These are phyloP conservation scores for Oreonectes daqikongensis DNA, from an alignment of 2,797 vertebrate species.

Conservation along the genomic window DNA sequence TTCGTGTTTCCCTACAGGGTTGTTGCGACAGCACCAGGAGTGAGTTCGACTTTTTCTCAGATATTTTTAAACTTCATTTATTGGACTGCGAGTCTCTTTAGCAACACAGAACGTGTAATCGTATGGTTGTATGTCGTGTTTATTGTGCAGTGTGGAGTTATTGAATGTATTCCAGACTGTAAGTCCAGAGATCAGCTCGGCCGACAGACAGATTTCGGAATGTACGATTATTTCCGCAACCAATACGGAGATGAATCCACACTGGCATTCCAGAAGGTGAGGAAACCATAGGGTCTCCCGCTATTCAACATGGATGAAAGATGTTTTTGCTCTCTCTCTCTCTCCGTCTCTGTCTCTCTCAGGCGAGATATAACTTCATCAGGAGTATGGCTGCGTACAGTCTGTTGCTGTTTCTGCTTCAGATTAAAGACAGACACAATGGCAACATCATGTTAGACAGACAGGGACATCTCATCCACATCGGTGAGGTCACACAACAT, in stretches of 20 bases:
- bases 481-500: conserved; percentile 75
- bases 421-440: conserved; percentile 96
- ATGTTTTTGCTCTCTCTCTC: conserved; percentile 1
- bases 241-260: conserved; percentile 96
- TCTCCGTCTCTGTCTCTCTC: conserved; percentile 36
- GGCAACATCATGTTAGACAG: conserved; percentile 99
- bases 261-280: conserved; percentile 93
- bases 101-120: no score
- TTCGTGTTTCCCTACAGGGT: conserved; percentile 97
- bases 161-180: conserved; percentile 97
- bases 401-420: conserved; percentile 92
- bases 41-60: conserved; percentile 77
- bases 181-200: conserved; percentile 96
- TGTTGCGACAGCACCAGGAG: conserved; percentile 94
- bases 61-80: no score
- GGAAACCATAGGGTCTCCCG: neutral
- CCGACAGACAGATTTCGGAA: conserved; percentile 95
- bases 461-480: conserved; percentile 95
- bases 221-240: conserved; percentile 97
- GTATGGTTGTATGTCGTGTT: neutral
- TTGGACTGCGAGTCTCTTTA: no score
- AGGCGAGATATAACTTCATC: conserved; percentile 98
- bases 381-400: conserved; percentile 97
- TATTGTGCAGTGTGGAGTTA: conserved; percentile 86
- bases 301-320: neutral